Conservation (phyloP, 2,113 vertebrate genomes). For the Syngnathus floridae region DNA sequence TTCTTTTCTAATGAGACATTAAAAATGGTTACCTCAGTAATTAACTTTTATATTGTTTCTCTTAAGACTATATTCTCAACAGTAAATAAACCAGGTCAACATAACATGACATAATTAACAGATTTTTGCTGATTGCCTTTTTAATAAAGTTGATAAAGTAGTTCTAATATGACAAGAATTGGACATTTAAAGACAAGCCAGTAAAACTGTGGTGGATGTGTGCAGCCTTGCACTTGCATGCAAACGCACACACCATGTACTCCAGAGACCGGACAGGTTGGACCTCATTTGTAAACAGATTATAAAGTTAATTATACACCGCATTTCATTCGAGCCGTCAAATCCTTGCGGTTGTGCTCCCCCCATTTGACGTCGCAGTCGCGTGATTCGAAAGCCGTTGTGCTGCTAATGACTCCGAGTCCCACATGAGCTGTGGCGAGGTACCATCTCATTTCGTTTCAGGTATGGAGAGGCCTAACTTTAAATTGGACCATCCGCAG, state of each 20-base stretch:
- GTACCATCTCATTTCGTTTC: conserved; percentile 41
- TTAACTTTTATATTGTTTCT: no score
- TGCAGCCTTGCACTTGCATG: conserved; percentile 27
- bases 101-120: no score
- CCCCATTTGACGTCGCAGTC: conserved; percentile 37
- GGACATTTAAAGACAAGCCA: no score
- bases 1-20: no score
- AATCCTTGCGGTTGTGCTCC: conserved; percentile 51
- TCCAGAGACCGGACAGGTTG: conserved; percentile 40
- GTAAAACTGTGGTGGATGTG: background rate
- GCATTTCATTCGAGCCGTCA: conserved; percentile 43
- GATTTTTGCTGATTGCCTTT: no score
- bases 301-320: conserved; percentile 64
- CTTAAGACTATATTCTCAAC: no score
- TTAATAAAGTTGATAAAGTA: no score
- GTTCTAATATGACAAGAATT: no score
- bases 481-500: conserved; percentile 32
- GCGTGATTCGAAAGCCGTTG: conserved; percentile 42
- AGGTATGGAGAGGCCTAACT: conserved; percentile 14
- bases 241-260: conserved; percentile 24
- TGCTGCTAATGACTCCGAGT: conserved; percentile 46
- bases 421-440: conserved; percentile 33
- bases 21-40: no score
- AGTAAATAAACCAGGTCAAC: no score
- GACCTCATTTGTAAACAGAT: conserved; percentile 69